phyloP scores from a whole-genome alignment of 2,888 invertebrate genomes.

The Acanthosepion esculentum region DNA sequence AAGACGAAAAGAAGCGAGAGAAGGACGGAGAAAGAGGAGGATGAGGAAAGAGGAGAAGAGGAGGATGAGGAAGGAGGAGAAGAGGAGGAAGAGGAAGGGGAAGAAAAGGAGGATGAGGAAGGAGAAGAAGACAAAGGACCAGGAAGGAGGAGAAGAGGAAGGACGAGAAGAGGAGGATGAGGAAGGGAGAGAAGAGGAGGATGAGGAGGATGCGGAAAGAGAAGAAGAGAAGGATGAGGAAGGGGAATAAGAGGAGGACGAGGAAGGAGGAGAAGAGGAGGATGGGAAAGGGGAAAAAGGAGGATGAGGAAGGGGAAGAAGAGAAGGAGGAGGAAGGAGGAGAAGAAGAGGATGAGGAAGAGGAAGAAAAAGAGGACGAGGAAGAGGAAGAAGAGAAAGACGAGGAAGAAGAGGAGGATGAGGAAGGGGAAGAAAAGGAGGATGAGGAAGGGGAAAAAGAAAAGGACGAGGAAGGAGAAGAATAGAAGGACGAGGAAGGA shows the following conservation, averaged over 20 bases:
- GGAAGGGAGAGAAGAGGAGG: neutral
- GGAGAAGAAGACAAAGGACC: neutral
- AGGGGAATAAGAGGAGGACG: neutral
- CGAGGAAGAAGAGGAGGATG: neutral
- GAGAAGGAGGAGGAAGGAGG: neutral
- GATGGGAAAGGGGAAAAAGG: neutral
- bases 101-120: neutral
- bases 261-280: neutral
- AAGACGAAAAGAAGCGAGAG: neutral
- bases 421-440: neutral
- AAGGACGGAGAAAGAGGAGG: neutral
- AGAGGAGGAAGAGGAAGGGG: neutral
- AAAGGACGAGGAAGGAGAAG: no score
- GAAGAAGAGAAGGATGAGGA: neutral
- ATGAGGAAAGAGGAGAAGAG: neutral
- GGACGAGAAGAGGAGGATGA: neutral
- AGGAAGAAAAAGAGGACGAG: neutral
- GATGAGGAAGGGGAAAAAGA: neutral
- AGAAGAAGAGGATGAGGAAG: no score
- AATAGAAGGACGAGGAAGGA: no score
- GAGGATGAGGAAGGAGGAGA: neutral
- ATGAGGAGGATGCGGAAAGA: no score
- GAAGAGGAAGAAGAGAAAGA: neutral
- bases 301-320: neutral
- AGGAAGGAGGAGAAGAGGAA: neutral